Conservation (phyloP, 2,888 invertebrate species). For the Ophioninae sp. region DNA sequence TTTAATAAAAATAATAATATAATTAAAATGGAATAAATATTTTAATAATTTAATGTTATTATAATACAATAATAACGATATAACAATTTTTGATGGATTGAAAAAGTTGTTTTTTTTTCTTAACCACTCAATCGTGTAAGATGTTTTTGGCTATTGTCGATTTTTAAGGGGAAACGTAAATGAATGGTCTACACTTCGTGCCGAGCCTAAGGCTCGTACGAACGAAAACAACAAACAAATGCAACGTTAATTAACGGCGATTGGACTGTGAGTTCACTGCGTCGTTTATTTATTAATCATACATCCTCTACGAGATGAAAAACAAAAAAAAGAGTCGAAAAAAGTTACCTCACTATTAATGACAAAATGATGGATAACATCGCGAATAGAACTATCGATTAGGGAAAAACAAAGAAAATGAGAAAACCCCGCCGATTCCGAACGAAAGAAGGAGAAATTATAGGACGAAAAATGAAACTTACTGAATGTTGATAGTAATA, state of each 20-base stretch:
- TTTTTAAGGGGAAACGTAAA: slow-evolving; percentile 26
- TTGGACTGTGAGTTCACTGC: slow-evolving; percentile 12
- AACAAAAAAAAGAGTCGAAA: not conserved
- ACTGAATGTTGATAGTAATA: slow-evolving; percentile 39
- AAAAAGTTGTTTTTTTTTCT: not conserved
- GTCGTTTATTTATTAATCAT: slow-evolving; percentile 30
- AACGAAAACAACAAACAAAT: not conserved
- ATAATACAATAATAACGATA: too few species aligned
- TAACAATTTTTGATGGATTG: not conserved
- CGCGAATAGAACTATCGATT: slow-evolving; percentile 12
- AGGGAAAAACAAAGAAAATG: not conserved
- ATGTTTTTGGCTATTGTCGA: slow-evolving; percentile 9
- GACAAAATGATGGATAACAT: not conserved
- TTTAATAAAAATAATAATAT: too few species aligned
- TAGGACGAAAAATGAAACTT: not conserved
- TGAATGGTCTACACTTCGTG: slow-evolving; percentile 17
- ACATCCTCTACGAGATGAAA: not conserved
- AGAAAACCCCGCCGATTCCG: slow-evolving; percentile 11
- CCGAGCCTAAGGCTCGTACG: slow-evolving; percentile 24
- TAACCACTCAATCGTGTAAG: slow-evolving; percentile 7
- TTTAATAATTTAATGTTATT: too few species aligned
- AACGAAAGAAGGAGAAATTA: slow-evolving; percentile 3
- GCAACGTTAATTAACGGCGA: slow-evolving; percentile 16
- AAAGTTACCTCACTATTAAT: not conserved
- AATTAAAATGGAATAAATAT: too few species aligned